Percentiles rank a stretch among this genome's conserved stretches.
Evolutionary conservation across 2,113 vertebrate species (phyloP).

Genomic region (Egretta garzetta): DNA sequence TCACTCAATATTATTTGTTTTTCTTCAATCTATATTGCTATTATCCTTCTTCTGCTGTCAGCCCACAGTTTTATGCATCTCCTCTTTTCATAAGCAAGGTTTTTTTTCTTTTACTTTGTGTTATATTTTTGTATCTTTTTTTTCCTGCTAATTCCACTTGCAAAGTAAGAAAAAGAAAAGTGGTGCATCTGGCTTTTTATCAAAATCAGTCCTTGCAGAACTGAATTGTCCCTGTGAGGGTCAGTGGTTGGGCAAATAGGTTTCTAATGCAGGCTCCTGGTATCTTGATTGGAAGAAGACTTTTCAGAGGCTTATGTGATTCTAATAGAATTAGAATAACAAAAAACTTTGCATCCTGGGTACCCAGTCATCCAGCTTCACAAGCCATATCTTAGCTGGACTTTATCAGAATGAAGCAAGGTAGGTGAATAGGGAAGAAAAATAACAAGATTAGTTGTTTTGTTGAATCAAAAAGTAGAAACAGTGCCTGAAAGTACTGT

Average conservation of each 20-base stretch:
- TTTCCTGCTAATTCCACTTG: not conserved
- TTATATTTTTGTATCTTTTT: not conserved
- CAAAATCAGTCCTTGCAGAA: not conserved
- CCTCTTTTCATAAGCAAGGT: not conserved
- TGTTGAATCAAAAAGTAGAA: not conserved
- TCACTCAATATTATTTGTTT: not conserved
- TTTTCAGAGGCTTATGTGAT: not conserved
- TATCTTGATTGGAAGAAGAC: not conserved
- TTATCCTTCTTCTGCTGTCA: not conserved
- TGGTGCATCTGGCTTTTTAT: not conserved
- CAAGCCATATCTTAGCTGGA: not conserved
- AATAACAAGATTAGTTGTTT: not conserved
- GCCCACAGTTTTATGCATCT: not conserved
- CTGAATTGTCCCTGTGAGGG: not conserved
- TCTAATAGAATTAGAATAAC: not conserved
- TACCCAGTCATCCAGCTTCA: not conserved
- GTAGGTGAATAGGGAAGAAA: not conserved
- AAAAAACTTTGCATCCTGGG: not conserved
- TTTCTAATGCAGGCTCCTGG: not conserved
- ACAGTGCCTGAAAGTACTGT: not conserved
- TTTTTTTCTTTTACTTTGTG: not conserved
- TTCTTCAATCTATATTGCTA: not conserved
- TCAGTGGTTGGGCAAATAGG: not conserved
- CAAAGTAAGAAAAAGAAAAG: not conserved
- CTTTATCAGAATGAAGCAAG: not conserved